Evolutionary conservation across 1,140 invertebrate species (phyloP), one percentile per base, ranked within the genome.

Genomic region (Heliconius congener): DNA sequence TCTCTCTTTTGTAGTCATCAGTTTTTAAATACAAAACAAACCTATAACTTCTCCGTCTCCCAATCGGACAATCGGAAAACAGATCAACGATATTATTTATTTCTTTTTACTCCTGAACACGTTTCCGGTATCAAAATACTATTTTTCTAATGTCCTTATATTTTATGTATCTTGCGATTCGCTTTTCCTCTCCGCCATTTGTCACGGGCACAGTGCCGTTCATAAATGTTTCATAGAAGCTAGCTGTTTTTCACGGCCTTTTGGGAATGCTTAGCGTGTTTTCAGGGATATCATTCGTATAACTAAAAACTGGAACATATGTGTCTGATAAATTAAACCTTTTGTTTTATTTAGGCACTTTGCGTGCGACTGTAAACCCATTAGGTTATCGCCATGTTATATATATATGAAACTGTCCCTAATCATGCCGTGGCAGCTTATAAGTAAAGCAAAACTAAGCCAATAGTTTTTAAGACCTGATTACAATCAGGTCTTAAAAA

Each of bases 201-300:
- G 57, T 66, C 57, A 66, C 57, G 57, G 57, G 11, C 57, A 66
- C n/a, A 66, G 57, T 66, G 13, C 23, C 57, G 57, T 76, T 76
- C 74, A 70, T 78, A 78, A 74, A 78, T 78, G 57, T 78, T 78
- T 73, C 77, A 78, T 78, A 72, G 60, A 52, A 60, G 50, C 50
- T 52, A 74, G 50, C 16, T 72, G 77, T 74, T 70, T 52, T 74
- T 72, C 55, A 60, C 13, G 57, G 55, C 37, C 77, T 27, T 52
- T 52, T 57, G 72, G 77, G 77, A 70, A 72, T 55, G 55, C 77
- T 78, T 78, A 78, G 72, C 52, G 71, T 60, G 42, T 66, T 27
- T 76, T 50, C 66, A 18, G 34, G 27, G 42, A 70, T n/a, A 8
- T 37, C 34, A 39, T 66, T 23, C 23, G 57, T 23, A 66, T 66